These are phyloP conservation scores for Etheostoma spectabile DNA, from an alignment of 2,113 vertebrate species.

Conservation along the genomic window DNA sequence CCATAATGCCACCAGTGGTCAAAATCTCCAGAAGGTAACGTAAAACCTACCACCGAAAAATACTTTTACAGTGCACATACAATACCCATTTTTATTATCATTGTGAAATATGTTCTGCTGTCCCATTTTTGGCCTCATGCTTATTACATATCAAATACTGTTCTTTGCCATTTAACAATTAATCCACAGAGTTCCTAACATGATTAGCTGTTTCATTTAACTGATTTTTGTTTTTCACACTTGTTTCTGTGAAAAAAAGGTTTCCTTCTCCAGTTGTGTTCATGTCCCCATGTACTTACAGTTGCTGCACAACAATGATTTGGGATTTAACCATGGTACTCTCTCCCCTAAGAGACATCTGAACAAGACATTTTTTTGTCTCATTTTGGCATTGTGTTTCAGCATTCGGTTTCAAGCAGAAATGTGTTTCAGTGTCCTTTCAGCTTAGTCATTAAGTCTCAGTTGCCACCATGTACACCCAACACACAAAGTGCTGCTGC, in stretches of 20 bases:
- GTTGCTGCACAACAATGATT: conserved; percentile 46
- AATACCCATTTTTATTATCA: background rate
- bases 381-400: conserved; percentile 29
- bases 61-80: background rate
- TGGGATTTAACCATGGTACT: conserved; percentile 54
- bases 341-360: conserved; percentile 50
- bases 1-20: background rate
- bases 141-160: conserved; percentile 9
- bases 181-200: conserved; percentile 12
- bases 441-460: conserved; percentile 52
- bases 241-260: conserved; percentile 4
- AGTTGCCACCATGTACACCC: conserved; percentile 41
- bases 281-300: conserved; percentile 24
- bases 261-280: conserved; percentile 35
- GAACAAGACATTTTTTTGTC: conserved; percentile 44
- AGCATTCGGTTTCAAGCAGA: conserved; percentile 42
- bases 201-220: conserved; percentile 35
- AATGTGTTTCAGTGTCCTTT: conserved; percentile 49
- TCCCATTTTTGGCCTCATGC: background rate
- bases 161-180: background rate
- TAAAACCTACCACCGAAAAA: background rate
- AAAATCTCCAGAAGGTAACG: background rate
- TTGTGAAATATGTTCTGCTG: background rate
- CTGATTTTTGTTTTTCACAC: conserved; percentile 6
- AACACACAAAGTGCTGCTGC: conserved; percentile 18